Conservation (phyloP, 2,888 invertebrate species). For the Phania funesta region DNA sequence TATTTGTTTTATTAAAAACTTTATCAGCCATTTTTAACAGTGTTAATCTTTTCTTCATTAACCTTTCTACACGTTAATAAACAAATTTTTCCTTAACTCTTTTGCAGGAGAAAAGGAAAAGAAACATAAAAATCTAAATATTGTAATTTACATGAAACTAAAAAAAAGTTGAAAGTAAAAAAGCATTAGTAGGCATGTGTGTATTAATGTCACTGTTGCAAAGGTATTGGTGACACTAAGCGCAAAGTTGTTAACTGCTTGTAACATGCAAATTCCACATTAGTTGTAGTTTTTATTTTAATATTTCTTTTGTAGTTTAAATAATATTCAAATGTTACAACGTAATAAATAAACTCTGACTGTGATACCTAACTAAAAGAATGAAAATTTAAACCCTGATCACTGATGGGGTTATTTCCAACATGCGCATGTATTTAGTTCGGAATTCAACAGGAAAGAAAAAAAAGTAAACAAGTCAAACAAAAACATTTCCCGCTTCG, state of each 20-base stretch:
- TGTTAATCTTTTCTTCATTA: conserved; percentile 40
- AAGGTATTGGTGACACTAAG: conserved; percentile 62
- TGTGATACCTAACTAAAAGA: conserved; percentile 24
- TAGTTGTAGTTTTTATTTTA: conserved; percentile 51
- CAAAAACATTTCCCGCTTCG: conserved; percentile 66
- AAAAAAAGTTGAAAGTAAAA: not conserved
- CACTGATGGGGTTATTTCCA: conserved; percentile 24
- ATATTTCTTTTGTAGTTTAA: conserved; percentile 34
- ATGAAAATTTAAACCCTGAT: conserved; percentile 37
- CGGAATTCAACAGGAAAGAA: conserved; percentile 16
- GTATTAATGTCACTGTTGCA: not conserved
- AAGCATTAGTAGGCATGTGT: not conserved
- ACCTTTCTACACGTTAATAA: conserved; percentile 48
- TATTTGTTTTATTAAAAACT: conserved; percentile 6
- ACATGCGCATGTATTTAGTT: not conserved
- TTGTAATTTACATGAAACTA: conserved; percentile 18
- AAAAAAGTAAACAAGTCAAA: not conserved
- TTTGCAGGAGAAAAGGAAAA: not conserved
- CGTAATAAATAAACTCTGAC: conserved; percentile 20
- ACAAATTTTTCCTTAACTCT: conserved; percentile 13
- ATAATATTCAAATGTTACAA: conserved; percentile 56
- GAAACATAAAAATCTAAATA: not conserved
- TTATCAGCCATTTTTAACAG: conserved; percentile 27
- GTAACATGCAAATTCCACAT: conserved; percentile 68
- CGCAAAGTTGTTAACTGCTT: conserved; percentile 65